A percentile compares a stretch with the other conserved stretches of the same genome.
Conservation (phyloP, 2,113 vertebrate species). For the Neolamprologus variostigma region DNA sequence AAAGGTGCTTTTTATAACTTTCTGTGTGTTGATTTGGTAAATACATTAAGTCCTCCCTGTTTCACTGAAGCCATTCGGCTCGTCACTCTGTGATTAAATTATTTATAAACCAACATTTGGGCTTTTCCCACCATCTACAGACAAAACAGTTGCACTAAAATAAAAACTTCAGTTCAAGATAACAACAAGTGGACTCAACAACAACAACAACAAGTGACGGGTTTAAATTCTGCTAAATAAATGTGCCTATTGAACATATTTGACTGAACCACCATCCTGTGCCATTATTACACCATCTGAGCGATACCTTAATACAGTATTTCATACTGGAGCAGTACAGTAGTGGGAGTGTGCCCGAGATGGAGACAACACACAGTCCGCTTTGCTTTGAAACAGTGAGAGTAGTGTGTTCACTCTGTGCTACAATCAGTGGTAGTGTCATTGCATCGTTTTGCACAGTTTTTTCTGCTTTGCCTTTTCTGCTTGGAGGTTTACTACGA, state of each 20-base stretch:
- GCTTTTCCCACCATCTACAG: not conserved
- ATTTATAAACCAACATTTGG: not conserved
- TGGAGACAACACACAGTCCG: slow-evolving; percentile 35
- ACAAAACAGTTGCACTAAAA: not conserved
- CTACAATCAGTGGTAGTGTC: slow-evolving; percentile 42
- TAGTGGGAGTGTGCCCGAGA: not conserved
- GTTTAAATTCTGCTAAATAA: not conserved
- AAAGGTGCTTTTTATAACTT: slow-evolving; percentile 28
- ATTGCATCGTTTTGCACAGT: slow-evolving; percentile 70
- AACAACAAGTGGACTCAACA: not conserved
- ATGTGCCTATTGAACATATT: not conserved
- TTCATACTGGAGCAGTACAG: not conserved
- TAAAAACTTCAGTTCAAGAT: not conserved
- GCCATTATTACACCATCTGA: slow-evolving; percentile 32
- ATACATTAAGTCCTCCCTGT: slow-evolving; percentile 1
- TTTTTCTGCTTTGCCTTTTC: slow-evolving; percentile 43
- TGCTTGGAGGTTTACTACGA: slow-evolving; percentile 18
- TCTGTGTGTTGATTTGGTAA: slow-evolving; percentile 25
- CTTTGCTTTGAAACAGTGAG: slow-evolving; percentile 48
- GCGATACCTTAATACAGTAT: slow-evolving; percentile 20
- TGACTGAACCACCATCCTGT: not conserved
- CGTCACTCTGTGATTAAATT: not conserved
- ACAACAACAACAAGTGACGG: not conserved
- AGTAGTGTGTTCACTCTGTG: slow-evolving; percentile 39
- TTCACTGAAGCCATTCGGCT: not conserved